These are phyloP conservation scores for Serrognathus titanus DNA, from an alignment of 2,888 invertebrate genomes.

Conservation along the genomic window DNA sequence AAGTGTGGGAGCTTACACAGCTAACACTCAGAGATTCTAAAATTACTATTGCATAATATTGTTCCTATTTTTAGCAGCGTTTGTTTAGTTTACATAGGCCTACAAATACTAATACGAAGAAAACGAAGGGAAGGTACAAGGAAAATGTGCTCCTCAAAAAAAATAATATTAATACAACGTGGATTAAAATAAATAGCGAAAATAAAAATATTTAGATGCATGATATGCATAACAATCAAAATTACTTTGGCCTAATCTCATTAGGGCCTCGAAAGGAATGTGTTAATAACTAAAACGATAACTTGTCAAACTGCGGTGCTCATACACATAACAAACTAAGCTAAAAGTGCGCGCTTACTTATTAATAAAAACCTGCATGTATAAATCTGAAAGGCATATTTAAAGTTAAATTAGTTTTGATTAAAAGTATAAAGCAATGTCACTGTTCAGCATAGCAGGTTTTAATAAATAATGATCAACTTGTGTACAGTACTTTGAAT, in stretches of 20 bases:
- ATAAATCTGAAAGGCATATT: background rate
- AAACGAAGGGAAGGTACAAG: no score
- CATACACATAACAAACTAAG: background rate
- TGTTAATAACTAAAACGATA: slow-evolving; percentile 19
- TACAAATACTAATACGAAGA: no score
- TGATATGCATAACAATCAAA: slow-evolving; percentile 30
- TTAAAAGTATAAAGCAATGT: no score
- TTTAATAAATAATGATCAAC: no score
- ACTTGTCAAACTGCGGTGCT: background rate
- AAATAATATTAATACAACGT: slow-evolving; percentile 9
- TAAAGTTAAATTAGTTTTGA: background rate
- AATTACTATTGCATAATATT: slow-evolving; percentile 18
- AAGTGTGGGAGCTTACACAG: slow-evolving; percentile 5
- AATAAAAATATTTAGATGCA: slow-evolving; percentile 30
- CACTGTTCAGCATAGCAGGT: no score
- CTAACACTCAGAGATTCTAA: slow-evolving; percentile 23
- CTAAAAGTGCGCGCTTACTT: slow-evolving; percentile 1
- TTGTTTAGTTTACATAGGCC: no score
- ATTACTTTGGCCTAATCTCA: slow-evolving; percentile 25
- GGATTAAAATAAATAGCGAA: slow-evolving; percentile 25
- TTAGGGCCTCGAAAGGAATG: slow-evolving; percentile 39
- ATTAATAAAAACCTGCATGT: slow-evolving; percentile 1
- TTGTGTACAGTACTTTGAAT: no score
- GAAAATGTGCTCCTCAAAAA: no score
- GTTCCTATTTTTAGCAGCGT: no score